These are phyloP conservation scores for Agriopis leucophaearia DNA, from an alignment of 2,888 invertebrate genomes.

Conservation along the genomic window DNA sequence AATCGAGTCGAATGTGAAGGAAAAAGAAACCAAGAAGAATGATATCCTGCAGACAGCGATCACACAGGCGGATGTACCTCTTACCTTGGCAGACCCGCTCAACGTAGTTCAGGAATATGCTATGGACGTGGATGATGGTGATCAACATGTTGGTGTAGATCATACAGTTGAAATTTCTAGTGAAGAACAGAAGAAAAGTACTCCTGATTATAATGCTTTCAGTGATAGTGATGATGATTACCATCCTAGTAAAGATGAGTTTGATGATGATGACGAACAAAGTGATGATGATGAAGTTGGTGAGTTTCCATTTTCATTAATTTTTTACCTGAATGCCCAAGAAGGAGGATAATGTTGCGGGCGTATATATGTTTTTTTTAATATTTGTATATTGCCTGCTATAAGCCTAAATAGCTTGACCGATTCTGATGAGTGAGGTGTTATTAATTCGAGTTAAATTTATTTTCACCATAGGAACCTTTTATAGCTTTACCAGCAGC, in stretches of 20 bases:
- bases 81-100: not conserved
- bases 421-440: too few species aligned
- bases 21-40: not conserved
- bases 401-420: too few species aligned
- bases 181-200: not conserved
- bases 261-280: not conserved
- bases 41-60: not conserved
- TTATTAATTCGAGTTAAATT: too few species aligned
- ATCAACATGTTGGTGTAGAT: not conserved
- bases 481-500: too few species aligned
- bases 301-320: not conserved
- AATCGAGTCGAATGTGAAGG: not conserved
- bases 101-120: not conserved
- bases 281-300: not conserved
- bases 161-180: not conserved
- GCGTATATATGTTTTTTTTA: too few species aligned
- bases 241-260: not conserved
- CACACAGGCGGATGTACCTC: not conserved
- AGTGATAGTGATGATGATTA: constrained; percentile 1
- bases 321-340: too few species aligned
- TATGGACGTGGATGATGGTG: not conserved
- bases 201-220: not conserved
- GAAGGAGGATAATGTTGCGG: too few species aligned
- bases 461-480: too few species aligned
- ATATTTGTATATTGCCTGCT: too few species aligned